Evolutionary conservation across 2,113 vertebrate genomes (phyloP), one percentile per base, ranked within the genome.

Genomic region (Phodopus roborovskii): DNA sequence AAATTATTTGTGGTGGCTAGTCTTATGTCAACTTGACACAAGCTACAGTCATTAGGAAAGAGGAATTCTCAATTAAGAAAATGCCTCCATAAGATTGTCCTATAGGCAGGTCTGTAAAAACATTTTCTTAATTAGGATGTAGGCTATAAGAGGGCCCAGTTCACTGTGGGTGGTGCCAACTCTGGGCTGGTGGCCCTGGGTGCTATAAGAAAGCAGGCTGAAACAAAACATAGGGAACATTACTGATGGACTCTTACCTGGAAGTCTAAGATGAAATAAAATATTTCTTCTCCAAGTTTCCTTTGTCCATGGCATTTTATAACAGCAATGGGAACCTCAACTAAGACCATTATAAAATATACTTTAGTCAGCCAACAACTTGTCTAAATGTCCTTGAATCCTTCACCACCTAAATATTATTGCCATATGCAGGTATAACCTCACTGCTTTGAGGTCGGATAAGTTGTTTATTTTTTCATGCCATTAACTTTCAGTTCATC

Each of bases 1-100:
- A 89, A 96, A 75, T 53, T 79, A 78, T 83, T n/a, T n/a, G n/a
- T 84, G 81, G 39, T 84, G 15, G 16, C n/a, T 62, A 84, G n/a
- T 84, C 39, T 84, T 45, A 64, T 62, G 24, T 64, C 58, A 84
- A 45, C 15, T 84, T 84, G 81, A 45, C 24, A 83, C n/a, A 83
- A 64, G 39, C 58, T 64, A 64, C 24, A 84, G 22, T 30, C 58
- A 64, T 62, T 84, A 17, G 22, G 58, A 7, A 84, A 84, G n/a
- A 62, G 7, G 39, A 26, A 45, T 45, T 84, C 58, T 83, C n/a
- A 62, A 19, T 45, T 42, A 24, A 62, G n/a, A 83, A 45, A 62
- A 64, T 62, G 58, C 15, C 58, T 62, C 58, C 16, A 3, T 45
- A 45, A 11, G 26, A 84, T 17, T 64, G 26, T 39, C 58, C 58